These are phyloP conservation scores for Catocala nupta DNA, from an alignment of 2,888 invertebrate species.

Conservation along the genomic window DNA sequence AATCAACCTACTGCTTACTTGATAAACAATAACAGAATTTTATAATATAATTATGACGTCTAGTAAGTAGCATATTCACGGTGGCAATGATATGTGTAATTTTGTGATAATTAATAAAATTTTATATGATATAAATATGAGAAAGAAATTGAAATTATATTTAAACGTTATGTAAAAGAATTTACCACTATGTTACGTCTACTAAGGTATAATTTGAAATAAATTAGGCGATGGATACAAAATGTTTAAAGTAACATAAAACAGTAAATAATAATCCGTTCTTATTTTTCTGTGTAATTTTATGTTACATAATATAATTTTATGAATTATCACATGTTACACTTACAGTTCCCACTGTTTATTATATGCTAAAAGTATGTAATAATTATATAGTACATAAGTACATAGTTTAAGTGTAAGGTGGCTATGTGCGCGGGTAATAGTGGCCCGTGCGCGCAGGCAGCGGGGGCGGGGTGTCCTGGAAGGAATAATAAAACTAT, in stretches of 20 bases:
- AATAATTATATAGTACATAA: constrained; percentile 36
- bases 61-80: background rate
- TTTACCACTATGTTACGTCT: too few species aligned
- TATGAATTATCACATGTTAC: background rate
- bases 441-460: constrained; percentile 84
- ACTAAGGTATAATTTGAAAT: too few species aligned
- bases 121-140: too few species aligned
- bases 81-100: background rate
- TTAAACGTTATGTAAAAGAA: too few species aligned
- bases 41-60: constrained; percentile 11
- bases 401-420: constrained; percentile 25
- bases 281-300: too few species aligned
- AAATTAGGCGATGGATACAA: too few species aligned
- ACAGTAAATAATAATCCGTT: too few species aligned
- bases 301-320: background rate
- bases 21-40: constrained; percentile 12
- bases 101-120: background rate
- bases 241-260: too few species aligned
- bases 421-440: constrained; percentile 81
- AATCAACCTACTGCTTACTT: constrained; percentile 1
- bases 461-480: constrained; percentile 83
- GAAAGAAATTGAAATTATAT: too few species aligned
- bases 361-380: constrained; percentile 19
- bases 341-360: constrained; percentile 5
- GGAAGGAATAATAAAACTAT: constrained; percentile 33